Conservation (phyloP, 2,888 invertebrate genomes). For the Slavum lentiscoides region DNA sequence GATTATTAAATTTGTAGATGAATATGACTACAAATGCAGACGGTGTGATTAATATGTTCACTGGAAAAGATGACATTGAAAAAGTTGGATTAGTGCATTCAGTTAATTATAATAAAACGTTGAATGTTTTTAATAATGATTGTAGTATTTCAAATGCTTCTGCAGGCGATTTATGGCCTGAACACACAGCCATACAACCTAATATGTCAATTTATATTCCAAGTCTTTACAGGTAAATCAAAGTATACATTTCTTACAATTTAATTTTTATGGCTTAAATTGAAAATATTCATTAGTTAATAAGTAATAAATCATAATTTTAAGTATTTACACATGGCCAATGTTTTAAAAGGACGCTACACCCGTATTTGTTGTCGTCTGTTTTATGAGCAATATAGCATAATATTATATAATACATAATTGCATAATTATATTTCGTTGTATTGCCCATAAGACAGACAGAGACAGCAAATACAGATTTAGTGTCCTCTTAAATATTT, state of each 20-base stretch:
- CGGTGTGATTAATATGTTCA: conserved; percentile 76
- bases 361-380: no score
- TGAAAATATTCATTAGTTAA: no score
- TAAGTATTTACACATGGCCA: no score
- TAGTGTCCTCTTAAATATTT: no score
- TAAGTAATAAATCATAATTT: no score
- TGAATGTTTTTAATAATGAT: conserved; percentile 64
- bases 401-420: no score
- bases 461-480: no score
- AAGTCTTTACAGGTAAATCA: conserved; percentile 75
- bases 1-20: conserved; percentile 65
- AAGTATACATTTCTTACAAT: background rate
- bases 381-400: no score
- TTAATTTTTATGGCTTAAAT: background rate
- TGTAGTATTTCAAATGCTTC: conserved; percentile 75
- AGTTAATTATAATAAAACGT: conserved; percentile 70
- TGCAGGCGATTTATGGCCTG: conserved; percentile 81
- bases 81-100: conserved; percentile 70
- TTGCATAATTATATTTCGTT: no score
- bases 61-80: conserved; percentile 70
- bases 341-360: no score
- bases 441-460: no score
- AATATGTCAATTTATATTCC: conserved; percentile 71
- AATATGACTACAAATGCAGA: conserved; percentile 75
- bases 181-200: conserved; percentile 64